These are phyloP conservation scores for Ellobium chinense DNA, from an alignment of 2,888 invertebrate species.

Conservation along the genomic window DNA sequence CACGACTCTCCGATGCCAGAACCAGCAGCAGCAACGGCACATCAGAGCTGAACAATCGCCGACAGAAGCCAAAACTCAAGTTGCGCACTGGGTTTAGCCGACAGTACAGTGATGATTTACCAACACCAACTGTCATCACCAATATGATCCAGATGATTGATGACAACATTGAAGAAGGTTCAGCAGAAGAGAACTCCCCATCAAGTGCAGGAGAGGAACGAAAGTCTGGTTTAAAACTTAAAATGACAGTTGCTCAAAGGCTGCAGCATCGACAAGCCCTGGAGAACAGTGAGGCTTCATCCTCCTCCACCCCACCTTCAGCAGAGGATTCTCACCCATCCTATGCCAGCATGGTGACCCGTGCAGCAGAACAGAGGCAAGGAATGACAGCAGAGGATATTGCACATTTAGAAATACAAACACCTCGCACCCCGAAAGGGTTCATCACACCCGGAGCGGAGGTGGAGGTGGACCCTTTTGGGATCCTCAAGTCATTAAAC, in stretches of 20 bases:
- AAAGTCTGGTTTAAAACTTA: constrained; percentile 27
- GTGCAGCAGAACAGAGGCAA: constrained; percentile 42
- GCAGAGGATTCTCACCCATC: constrained; percentile 45
- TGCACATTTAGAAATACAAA: constrained; percentile 63
- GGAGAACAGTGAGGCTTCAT: constrained; percentile 34
- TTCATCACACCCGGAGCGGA: constrained; percentile 68
- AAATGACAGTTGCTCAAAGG: constrained; percentile 36
- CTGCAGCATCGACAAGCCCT: constrained; percentile 36
- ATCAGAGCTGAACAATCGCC: constrained; percentile 40
- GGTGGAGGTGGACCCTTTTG: constrained; percentile 70
- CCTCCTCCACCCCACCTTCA: constrained; percentile 40
- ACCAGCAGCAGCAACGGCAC: constrained; percentile 9
- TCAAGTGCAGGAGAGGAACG: background rate
- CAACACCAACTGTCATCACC: constrained; percentile 70
- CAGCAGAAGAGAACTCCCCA: constrained; percentile 52
- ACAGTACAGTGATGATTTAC: constrained; percentile 71
- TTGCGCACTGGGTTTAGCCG: constrained; percentile 70
- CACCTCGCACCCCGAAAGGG: constrained; percentile 70
- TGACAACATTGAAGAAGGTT: constrained; percentile 62
- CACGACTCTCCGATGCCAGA: background rate
- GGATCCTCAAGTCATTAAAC: constrained; percentile 72
- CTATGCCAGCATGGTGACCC: constrained; percentile 59
- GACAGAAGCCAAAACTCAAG: constrained; percentile 46
- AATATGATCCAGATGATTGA: constrained; percentile 72
- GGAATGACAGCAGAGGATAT: constrained; percentile 52